Conservation (phyloP, 1,140 invertebrate species). For the Homalodisca vitripennis region DNA sequence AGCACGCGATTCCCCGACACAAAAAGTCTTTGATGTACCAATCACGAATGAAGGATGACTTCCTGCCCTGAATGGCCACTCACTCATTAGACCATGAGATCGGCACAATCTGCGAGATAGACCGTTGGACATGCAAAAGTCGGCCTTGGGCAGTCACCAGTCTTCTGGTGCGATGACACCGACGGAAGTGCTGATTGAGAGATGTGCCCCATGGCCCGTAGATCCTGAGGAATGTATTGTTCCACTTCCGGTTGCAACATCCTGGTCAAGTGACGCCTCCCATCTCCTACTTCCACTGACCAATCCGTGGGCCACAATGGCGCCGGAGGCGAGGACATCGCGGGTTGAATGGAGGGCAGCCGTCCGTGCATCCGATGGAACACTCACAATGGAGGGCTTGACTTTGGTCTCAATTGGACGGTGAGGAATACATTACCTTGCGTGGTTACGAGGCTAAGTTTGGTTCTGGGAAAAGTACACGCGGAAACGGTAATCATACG, state of each 20-base stretch:
- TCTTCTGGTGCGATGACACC: background rate
- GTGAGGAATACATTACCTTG: too few relatives aligned
- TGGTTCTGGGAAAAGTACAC: too few relatives aligned
- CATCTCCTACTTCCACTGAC: constrained; percentile 30
- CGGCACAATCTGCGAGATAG: background rate
- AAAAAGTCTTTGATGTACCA: background rate
- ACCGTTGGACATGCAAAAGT: constrained; percentile 1
- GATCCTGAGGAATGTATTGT: constrained; percentile 32
- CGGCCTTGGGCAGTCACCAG: background rate
- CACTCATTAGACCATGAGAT: too few relatives aligned
- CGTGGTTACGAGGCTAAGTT: too few relatives aligned
- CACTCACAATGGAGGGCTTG: too few relatives aligned
- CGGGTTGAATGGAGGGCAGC: background rate
- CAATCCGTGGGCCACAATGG: constrained; percentile 1
- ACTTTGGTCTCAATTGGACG: too few relatives aligned
- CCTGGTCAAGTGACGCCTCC: constrained; percentile 28
- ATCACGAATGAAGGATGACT: background rate
- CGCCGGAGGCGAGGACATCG: too few relatives aligned
- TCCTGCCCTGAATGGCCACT: background rate
- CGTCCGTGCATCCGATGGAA: background rate
- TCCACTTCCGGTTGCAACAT: constrained; percentile 28
- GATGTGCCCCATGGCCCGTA: constrained; percentile 28
- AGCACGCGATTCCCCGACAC: background rate
- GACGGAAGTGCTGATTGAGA: constrained; percentile 29
- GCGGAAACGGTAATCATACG: too few relatives aligned